phyloP scores from a whole-genome alignment of 2,888 invertebrate species.

The Polyommatus iphigenia region DNA sequence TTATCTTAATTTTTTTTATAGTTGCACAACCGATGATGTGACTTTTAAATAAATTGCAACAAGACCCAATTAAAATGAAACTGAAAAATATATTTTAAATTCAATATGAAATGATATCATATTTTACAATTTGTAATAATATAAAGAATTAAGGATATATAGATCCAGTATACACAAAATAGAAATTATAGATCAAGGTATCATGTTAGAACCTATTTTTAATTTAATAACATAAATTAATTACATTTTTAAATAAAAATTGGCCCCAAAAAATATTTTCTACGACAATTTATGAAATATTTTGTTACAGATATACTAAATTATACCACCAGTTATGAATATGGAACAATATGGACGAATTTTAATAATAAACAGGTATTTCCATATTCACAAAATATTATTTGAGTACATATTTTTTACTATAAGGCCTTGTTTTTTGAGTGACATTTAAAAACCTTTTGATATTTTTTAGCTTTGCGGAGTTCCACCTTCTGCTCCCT shows the following conservation, averaged over 20 bases:
- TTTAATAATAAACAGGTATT: background rate
- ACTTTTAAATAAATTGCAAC: background rate
- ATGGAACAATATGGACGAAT: slow-evolving; percentile 2
- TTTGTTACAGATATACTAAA: slow-evolving; percentile 9
- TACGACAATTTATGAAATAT: background rate
- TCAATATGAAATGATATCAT: background rate
- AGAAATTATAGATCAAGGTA: too few species aligned
- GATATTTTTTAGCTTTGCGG: background rate
- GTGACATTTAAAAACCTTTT: background rate
- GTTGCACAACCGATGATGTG: background rate
- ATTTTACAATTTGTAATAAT: background rate
- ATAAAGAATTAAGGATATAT: background rate
- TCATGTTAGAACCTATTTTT: too few species aligned
- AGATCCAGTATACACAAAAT: background rate
- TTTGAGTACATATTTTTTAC: too few species aligned
- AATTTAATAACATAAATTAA: too few species aligned
- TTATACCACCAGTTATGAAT: background rate
- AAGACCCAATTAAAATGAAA: slow-evolving; percentile 14
- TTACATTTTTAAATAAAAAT: too few species aligned
- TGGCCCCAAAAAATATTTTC: background rate
- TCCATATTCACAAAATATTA: background rate
- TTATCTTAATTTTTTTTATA: background rate
- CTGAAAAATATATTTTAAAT: background rate
- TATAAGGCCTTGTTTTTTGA: background rate
- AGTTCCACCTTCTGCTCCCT: background rate